Base-by-base conservation (phyloP, 2,113 vertebrate species). In the Neogale vison region DNA sequence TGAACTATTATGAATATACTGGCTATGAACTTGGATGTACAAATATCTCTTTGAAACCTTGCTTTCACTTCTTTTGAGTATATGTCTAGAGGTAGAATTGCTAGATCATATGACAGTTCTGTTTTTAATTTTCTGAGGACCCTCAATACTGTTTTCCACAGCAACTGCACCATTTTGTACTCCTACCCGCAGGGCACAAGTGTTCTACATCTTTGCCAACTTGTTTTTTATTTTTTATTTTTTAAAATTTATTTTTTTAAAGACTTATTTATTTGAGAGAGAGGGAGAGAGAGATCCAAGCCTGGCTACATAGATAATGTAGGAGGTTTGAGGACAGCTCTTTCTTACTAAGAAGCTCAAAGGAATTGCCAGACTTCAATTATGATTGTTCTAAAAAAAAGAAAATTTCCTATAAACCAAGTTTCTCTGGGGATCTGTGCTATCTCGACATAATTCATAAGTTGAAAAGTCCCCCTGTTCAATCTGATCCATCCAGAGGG, bases 291-390 rank as follows among this genome's bases (percentile, higher is more conserved):
- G 65, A 67, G 65, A 69, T 61, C 42, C 61, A 92, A 69, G 24
- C 31, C 14, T 94, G 42, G 69, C 47, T 59, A n/a, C 1, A 76
- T 4, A 82, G 65, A 3, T 69, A 92, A 94, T 18, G 55, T 3
- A 92, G 47, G 89, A 88, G 21, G 61, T 77, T 69, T 36, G 4
- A 95, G 65, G n/a, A 69, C 61, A 88, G 63, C 18, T 84, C 29
- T 83, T 91, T 34, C 26, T 87, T 88, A 52, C 26, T 88, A 81
- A 91, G 26, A 69, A 88, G 77, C n/a, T 96, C 59, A 83, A 88
- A 84, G 55, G 42, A 96, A 96, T 55, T 76, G 24, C 83, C 61
- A 69, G 84, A 61, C 7, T 79, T 88, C 17, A 71, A 79, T 18
- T 95, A 82, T 57, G 24, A 59, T 29, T 96, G 76, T 88, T 77